phyloP scores from a whole-genome alignment of 2,113 vertebrate genomes.

The Poeciliopsis turrubarensis region DNA sequence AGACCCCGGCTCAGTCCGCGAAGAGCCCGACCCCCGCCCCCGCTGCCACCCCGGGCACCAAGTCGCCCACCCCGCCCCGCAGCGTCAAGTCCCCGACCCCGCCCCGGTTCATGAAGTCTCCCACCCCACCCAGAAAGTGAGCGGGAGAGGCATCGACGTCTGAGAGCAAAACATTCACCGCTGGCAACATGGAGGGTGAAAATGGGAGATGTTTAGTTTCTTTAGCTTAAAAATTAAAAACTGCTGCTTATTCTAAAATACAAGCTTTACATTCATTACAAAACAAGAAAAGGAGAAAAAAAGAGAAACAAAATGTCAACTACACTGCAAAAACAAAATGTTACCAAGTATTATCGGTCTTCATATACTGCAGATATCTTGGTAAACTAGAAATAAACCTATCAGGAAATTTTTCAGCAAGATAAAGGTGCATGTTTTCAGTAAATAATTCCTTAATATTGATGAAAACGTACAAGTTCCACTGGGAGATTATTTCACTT shows the following conservation, averaged over 20 bases:
- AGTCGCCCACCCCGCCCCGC: constrained; percentile 46
- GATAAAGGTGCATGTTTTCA: too few relatives aligned
- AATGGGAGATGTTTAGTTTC: constrained; percentile 44
- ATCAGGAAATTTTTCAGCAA: too few relatives aligned
- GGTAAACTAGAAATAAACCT: too few relatives aligned
- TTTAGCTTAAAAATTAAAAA: constrained; percentile 1
- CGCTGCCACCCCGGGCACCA: constrained; percentile 51
- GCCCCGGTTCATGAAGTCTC: constrained; percentile 65
- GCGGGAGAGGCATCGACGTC: constrained; percentile 4
- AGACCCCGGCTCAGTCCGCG: constrained; percentile 61
- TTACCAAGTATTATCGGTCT: too few relatives aligned
- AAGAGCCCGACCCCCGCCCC: constrained; percentile 69
- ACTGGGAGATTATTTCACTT: too few relatives aligned
- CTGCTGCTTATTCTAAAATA: neutral
- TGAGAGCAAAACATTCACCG: constrained; percentile 3
- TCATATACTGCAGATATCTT: too few relatives aligned
- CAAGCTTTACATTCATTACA: neutral
- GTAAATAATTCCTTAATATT: too few relatives aligned
- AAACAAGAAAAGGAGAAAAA: neutral
- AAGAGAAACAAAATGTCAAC: neutral
- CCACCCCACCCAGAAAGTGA: constrained; percentile 57
- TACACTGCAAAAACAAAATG: too few relatives aligned
- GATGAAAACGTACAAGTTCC: too few relatives aligned
- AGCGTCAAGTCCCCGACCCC: constrained; percentile 66
- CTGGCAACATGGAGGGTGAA: constrained; percentile 45